Base-by-base conservation (phyloP, 2,797 vertebrate species). In the Heterohyrax brucei region DNA sequence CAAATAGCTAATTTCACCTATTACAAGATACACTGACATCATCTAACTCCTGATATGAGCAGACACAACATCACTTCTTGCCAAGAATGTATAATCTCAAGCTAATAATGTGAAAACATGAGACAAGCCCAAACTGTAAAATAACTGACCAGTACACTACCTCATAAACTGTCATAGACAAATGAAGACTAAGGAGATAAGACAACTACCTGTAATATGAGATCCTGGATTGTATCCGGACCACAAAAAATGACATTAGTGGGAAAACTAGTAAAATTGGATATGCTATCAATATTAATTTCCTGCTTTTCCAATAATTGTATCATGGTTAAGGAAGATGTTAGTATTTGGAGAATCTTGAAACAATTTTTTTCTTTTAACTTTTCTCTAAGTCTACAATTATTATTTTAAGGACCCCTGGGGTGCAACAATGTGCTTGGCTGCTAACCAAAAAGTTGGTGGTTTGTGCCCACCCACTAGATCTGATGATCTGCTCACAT, bases 31-130 rank as follows among this genome's bases (percentile, higher is more conserved):
- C 78, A 56, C 7, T 79, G 33, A 59, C 59, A 75, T 39, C 44
- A 28, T 75, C 19, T 85, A 85, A 78, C 5, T 75, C 59, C 24
- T 80, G 14, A 26, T 86, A 22, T 50, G 44, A 79, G 59, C 59
- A 86, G 59, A 39, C 13, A 70, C 14, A 93, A 22, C 8, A 50
- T 56, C 6, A 62, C 30, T 83, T 68, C 24, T 73, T 66, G 19
- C 70, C 64, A n/a, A 91, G 79, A 91, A 91, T 88, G 1, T 87
- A 22, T 83, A 83, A 83, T 50, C 24, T 68, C 70, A 70, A 18
- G 48, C 50, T 70, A 68, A 53, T 68, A 75, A 50, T 16, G 44
- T 70, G 81, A 75, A 89, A 89, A 44, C 22, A 56, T 46, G 4
- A 56, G n/a, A 79, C 44, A 70, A 68, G 44, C 30, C 30, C 61